Evolutionary conservation across 2,888 invertebrate species (phyloP), one percentile per base, ranked within the genome.

Genomic region (Pyrgus malvae): DNA sequence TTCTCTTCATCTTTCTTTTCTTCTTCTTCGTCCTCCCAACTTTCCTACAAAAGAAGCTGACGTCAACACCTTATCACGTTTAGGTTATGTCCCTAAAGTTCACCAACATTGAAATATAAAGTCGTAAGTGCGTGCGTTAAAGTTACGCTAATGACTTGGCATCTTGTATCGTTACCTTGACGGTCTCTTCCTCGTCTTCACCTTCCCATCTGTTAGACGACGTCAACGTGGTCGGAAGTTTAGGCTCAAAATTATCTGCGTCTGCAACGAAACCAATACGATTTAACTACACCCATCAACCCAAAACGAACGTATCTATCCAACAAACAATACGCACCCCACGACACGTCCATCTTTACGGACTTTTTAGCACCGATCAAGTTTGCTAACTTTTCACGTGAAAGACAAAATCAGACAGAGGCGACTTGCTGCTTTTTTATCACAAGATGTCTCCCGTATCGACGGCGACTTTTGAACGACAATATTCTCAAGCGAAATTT

Each of bases 21-120:
- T 73, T 93, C 94, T 65, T 96, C 95, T 37, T 95, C 96, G 86
- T 97, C 97, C 79, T 98, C 98, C 98, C 98, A 98, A 81, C 95
- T 97, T 74, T 98, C 98, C 97, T 98, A 83, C 65, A 80, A 82
- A 68, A 68, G n/a, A 57, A 71, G 68, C 65, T 73, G 75, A 84
- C 79, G 78, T 83, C 86, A 88, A 86, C 88, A 87, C 87, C 76
- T 82, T 79, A 60, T 76, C 79, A 63, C 70, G 67, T 76, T 80
- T 79, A 89, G 88, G 89, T 89, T 88, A 90, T 72, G 70, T 71
- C 58, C 62, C 27, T 48, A 64, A 67, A 63, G 57, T 56, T 59
- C 31, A 59, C 45, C 48, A 59, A 14, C 3, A 17, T 29, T 16
- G 27, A 48, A 38, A 40, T 48, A 48, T 46, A 3, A 42, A 46